These are phyloP conservation scores for Apis laboriosa DNA, from an alignment of 1,140 invertebrate genomes.

Conservation along the genomic window DNA sequence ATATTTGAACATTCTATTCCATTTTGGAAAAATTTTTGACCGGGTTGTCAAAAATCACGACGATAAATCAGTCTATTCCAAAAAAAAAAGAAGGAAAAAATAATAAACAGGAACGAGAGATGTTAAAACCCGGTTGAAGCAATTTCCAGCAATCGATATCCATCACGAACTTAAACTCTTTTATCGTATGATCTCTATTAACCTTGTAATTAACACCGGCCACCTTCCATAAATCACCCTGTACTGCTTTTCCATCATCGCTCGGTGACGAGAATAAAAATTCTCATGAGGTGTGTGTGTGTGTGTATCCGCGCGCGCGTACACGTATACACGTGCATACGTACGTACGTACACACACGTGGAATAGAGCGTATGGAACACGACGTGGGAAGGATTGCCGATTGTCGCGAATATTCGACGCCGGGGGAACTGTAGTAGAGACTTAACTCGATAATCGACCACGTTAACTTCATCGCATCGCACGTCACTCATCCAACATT, in stretches of 20 bases:
- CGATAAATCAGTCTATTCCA: too few relatives aligned
- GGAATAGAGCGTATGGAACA: neutral
- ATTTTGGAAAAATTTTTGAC: too few relatives aligned
- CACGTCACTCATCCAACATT: conserved; percentile 67
- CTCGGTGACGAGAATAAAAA: neutral
- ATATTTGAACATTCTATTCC: too few relatives aligned
- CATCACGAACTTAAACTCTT: conserved; percentile 4
- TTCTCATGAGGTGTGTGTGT: neutral
- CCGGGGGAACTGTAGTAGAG: neutral
- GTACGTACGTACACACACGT: too few relatives aligned
- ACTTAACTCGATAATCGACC: conserved; percentile 67
- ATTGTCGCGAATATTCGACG: conserved; percentile 1
- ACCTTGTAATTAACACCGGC: neutral
- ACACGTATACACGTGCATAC: too few relatives aligned
- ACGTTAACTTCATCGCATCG: conserved; percentile 68
- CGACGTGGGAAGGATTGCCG: neutral
- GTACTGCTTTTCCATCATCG: neutral
- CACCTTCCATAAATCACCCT: conserved; percentile 1
- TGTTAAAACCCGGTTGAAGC: neutral
- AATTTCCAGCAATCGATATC: neutral
- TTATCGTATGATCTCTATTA: neutral
- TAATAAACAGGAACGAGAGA: neutral
- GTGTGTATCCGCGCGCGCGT: too few relatives aligned
- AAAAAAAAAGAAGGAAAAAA: neutral
- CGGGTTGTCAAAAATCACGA: too few relatives aligned